Evolutionary conservation across 2,113 vertebrate species (phyloP).

Genomic region (Halcyon malimbica): DNA sequence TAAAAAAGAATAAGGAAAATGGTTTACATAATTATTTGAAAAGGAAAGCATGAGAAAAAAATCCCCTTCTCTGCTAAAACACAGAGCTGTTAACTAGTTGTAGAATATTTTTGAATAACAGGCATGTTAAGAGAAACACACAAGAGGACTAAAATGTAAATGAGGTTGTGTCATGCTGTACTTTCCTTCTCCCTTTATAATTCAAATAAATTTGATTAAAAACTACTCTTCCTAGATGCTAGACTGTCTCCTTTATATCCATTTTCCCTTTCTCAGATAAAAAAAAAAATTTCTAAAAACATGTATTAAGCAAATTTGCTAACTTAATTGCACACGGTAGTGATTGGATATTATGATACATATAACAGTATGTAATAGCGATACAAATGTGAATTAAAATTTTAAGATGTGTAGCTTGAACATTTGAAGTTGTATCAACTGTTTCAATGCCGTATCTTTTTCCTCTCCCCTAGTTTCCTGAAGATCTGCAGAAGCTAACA

Average conservation of each 20-base stretch:
- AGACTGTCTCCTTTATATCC: not conserved
- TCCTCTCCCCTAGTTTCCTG: slow-evolving; percentile 84
- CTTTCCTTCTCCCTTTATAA: not conserved
- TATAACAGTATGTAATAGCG: not conserved
- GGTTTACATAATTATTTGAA: not conserved
- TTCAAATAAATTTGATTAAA: not conserved
- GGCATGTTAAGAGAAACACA: not conserved
- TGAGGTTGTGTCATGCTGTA: not conserved
- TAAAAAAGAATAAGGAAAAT: not conserved
- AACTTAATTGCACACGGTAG: not conserved
- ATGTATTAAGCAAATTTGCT: not conserved
- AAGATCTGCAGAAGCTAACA: slow-evolving; percentile 90
- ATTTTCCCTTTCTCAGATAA: not conserved
- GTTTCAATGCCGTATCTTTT: not conserved
- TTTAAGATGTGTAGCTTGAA: not conserved
- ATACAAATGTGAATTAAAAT: not conserved
- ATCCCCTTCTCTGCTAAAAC: not conserved
- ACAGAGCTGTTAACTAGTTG: not conserved
- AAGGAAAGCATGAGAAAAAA: not conserved
- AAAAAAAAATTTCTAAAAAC: not conserved
- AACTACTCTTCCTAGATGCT: not conserved
- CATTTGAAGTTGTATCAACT: not conserved
- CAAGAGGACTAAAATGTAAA: not conserved
- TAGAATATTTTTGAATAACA: not conserved
- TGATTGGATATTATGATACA: not conserved